These are phyloP conservation scores for Hyles vespertilio DNA, from an alignment of 1,140 invertebrate species.

Conservation along the genomic window DNA sequence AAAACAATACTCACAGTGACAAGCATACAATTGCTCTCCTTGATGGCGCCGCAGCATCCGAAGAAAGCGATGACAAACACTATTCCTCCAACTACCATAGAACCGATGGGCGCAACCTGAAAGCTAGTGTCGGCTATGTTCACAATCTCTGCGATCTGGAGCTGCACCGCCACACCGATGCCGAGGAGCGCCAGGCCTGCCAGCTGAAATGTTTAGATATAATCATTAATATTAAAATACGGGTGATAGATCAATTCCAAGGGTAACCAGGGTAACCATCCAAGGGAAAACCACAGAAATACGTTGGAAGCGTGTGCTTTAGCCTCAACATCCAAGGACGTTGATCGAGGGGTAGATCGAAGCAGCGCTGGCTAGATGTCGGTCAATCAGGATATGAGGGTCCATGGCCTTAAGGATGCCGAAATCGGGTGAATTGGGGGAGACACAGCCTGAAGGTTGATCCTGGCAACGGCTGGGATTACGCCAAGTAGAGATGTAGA, in stretches of 20 bases:
- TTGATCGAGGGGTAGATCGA: too few relatives aligned
- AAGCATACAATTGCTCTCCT: slow-evolving; percentile 91
- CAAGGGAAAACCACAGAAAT: too few relatives aligned
- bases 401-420: too few relatives aligned
- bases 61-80: slow-evolving; percentile 92
- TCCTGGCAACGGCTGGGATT: not conserved
- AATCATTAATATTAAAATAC: too few relatives aligned
- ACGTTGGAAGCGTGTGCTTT: too few relatives aligned
- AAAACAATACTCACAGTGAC: slow-evolving; percentile 79
- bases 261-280: too few relatives aligned
- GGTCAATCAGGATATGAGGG: too few relatives aligned
- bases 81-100: slow-evolving; percentile 84
- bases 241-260: not conserved
- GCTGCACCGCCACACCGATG: slow-evolving; percentile 85
- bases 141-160: slow-evolving; percentile 82
- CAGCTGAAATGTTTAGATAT: slow-evolving; percentile 77
- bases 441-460: too few relatives aligned
- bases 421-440: too few relatives aligned
- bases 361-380: too few relatives aligned
- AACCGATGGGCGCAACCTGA: slow-evolving; percentile 83
- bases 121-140: slow-evolving; percentile 82
- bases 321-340: too few relatives aligned
- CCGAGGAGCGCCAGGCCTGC: slow-evolving; percentile 85
- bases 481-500: not conserved
- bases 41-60: slow-evolving; percentile 92